Percentiles rank a stretch among this genome's conserved stretches.
Conservation (phyloP, 2,888 invertebrate genomes). For the Cataglyphis livida region DNA sequence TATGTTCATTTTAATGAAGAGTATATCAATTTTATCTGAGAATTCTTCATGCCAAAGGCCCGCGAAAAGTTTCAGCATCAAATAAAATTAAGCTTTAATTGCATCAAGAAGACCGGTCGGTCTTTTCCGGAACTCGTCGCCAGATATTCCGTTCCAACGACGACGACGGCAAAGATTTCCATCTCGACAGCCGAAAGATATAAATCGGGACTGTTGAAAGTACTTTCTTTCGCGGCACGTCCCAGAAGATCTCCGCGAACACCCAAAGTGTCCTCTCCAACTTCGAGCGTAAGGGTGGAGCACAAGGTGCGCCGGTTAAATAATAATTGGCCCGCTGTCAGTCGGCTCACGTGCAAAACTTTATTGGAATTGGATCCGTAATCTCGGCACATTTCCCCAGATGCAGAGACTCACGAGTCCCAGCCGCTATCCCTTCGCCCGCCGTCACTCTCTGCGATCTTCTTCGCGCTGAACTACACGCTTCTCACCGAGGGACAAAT, state of each 20-base stretch:
- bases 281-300: slow-evolving; percentile 35
- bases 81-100: slow-evolving; percentile 59
- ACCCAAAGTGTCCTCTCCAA: slow-evolving; percentile 61
- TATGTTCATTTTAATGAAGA: slow-evolving; percentile 45
- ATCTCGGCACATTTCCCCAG: slow-evolving; percentile 83
- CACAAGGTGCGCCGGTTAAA: slow-evolving; percentile 74
- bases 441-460: slow-evolving; percentile 33
- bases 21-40: slow-evolving; percentile 52
- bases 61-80: slow-evolving; percentile 26
- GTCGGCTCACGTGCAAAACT: slow-evolving; percentile 83
- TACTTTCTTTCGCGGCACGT: slow-evolving; percentile 66
- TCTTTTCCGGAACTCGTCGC: slow-evolving; percentile 17
- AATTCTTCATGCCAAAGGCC: slow-evolving; percentile 43
- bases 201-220: slow-evolving; percentile 45
- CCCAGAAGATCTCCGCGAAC: slow-evolving; percentile 56
- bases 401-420: slow-evolving; percentile 70
- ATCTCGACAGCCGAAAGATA: slow-evolving; percentile 25
- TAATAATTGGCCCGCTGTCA: slow-evolving; percentile 81
- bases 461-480: slow-evolving; percentile 53
- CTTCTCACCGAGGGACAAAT: slow-evolving; percentile 72
- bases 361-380: slow-evolving; percentile 84
- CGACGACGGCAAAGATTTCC: slow-evolving; percentile 22
- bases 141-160: slow-evolving; percentile 1
- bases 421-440: slow-evolving; percentile 38
- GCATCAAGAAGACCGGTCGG: slow-evolving; percentile 25